phyloP scores from a whole-genome alignment of 1,140 invertebrate genomes.

The Eupristina koningsbergeri region DNA sequence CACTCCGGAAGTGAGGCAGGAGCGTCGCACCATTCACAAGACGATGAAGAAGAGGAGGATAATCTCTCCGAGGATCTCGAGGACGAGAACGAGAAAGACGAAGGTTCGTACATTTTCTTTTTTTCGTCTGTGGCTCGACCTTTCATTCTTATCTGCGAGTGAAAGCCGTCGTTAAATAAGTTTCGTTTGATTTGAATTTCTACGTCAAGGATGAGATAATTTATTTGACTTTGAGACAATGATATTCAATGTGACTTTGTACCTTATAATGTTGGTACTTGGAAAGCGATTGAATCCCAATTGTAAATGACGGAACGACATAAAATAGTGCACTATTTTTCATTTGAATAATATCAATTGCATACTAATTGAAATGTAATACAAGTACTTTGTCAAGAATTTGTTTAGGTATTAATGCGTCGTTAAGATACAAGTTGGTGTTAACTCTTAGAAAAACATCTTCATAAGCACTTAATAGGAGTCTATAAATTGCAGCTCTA shows the following conservation, averaged over 20 bases:
- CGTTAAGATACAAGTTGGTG: neutral
- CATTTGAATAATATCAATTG: too few species aligned
- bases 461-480: neutral
- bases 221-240: too few species aligned
- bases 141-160: neutral
- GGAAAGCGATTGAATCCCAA: too few species aligned
- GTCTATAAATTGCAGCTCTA: neutral
- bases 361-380: too few species aligned
- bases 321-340: too few species aligned
- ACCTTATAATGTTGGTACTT: too few species aligned
- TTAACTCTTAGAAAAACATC: neutral
- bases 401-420: too few species aligned
- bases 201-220: too few species aligned
- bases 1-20: slow-evolving; percentile 78
- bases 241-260: too few species aligned
- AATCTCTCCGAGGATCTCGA: slow-evolving; percentile 84
- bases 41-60: slow-evolving; percentile 83
- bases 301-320: too few species aligned
- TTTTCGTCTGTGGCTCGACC: neutral
- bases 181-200: neutral
- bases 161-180: neutral
- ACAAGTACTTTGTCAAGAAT: too few species aligned
- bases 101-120: slow-evolving; percentile 75
- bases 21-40: slow-evolving; percentile 76
- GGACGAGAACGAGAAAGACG: slow-evolving; percentile 89